Evolutionary conservation across 2,113 vertebrate species (phyloP).

Genomic region (Phocoena sinus): DNA sequence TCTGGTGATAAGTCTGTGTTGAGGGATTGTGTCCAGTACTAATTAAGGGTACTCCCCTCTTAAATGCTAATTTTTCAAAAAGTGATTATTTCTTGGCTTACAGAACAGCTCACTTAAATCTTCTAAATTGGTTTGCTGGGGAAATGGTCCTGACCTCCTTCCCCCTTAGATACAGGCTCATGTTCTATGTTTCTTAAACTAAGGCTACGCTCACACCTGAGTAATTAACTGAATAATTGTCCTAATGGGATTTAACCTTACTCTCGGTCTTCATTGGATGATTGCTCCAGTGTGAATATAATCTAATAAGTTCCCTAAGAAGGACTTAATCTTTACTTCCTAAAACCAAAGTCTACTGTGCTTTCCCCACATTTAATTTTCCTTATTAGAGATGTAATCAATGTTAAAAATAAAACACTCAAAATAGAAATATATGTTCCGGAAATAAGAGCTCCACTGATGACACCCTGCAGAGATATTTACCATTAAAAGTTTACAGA

Average conservation of each 20-base stretch:
- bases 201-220: conserved; percentile 29
- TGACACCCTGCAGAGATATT: neutral
- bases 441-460: neutral
- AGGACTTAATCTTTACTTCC: conserved; percentile 37
- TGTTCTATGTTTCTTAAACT: conserved; percentile 6
- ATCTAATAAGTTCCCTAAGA: conserved; percentile 20
- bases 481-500: neutral
- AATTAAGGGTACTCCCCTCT: conserved; percentile 9
- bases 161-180: neutral
- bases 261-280: conserved; percentile 32
- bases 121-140: conserved; percentile 49
- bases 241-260: conserved; percentile 59
- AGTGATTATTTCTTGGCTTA: conserved; percentile 39
- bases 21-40: neutral
- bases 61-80: conserved; percentile 52
- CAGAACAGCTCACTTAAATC: conserved; percentile 39
- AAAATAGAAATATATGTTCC: neutral
- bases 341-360: neutral
- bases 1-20: neutral
- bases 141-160: conserved; percentile 34
- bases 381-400: neutral
- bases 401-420: conserved; percentile 1
- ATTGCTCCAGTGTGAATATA: conserved; percentile 11
- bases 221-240: conserved; percentile 56
- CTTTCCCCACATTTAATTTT: neutral